Evolutionary conservation across 2,797 vertebrate genomes (phyloP).

Genomic region (Pseudopleuronectes americanus): DNA sequence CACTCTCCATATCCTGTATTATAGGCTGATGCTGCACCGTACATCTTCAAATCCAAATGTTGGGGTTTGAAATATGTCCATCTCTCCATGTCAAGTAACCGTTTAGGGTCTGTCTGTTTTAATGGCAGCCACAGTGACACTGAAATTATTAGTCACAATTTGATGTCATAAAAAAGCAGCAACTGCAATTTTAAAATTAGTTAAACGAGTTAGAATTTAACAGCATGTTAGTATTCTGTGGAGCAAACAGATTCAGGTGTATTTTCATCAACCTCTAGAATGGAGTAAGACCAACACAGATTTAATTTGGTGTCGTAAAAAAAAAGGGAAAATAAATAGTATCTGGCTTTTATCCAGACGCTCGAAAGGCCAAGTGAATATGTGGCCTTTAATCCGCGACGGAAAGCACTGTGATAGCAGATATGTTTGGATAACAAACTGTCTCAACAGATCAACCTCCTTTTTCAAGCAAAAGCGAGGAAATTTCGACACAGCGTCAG

Average conservation of each 20-base stretch:
- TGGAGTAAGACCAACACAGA: too few relatives aligned
- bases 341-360: conserved; percentile 7
- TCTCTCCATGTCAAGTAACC: conserved; percentile 5
- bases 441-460: conserved; percentile 15
- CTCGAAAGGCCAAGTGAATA: conserved; percentile 7
- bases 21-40: conserved; percentile 35
- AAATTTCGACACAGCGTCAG: conserved; percentile 42
- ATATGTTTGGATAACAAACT: background rate
- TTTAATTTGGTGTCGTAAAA: background rate
- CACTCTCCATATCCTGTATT: background rate
- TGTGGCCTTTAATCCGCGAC: background rate
- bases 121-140: conserved; percentile 1
- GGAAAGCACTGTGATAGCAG: too few relatives aligned
- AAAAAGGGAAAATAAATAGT: too few relatives aligned
- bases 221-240: background rate
- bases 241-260: background rate
- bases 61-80: background rate
- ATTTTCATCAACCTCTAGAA: background rate
- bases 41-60: conserved; percentile 5
- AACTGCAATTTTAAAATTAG: background rate
- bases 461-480: conserved; percentile 23
- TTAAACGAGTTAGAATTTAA: background rate
- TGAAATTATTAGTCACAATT: background rate
- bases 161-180: background rate
- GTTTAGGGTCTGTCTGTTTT: background rate